Evolutionary conservation across 2,888 invertebrate genomes (phyloP).

Genomic region (Drosophila robusta): DNA sequence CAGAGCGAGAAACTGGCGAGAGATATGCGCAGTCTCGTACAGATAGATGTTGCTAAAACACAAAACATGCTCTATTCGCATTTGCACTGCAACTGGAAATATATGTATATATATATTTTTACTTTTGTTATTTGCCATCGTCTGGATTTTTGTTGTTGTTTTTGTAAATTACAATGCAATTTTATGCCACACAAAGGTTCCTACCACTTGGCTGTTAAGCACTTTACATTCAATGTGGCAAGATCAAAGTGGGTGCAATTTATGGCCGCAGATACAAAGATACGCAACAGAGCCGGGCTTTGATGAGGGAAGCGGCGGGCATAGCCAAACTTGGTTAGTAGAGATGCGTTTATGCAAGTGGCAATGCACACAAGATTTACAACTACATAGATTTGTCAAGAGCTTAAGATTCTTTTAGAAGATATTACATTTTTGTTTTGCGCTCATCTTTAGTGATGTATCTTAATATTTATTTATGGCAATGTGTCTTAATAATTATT

Average conservation of each 20-base stretch:
- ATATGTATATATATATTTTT: constrained; percentile 20
- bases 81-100: constrained; percentile 44
- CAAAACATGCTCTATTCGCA: constrained; percentile 35
- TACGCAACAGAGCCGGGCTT: constrained; percentile 53
- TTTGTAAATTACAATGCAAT: constrained; percentile 80
- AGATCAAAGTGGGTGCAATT: constrained; percentile 78
- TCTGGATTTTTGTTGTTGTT: constrained; percentile 30
- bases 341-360: constrained; percentile 22
- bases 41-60: constrained; percentile 40
- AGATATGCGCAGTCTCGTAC: constrained; percentile 21
- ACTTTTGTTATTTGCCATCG: constrained; percentile 15
- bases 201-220: constrained; percentile 71
- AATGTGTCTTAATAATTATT: too few species aligned
- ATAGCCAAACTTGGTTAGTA: constrained; percentile 10
- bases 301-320: constrained; percentile 11
- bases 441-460: too few species aligned
- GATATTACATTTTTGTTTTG: too few species aligned
- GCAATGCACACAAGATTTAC: constrained; percentile 6
- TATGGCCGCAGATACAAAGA: constrained; percentile 76
- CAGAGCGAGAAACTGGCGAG: constrained; percentile 23
- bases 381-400: too few species aligned
- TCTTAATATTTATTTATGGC: too few species aligned
- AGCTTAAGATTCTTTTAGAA: too few species aligned
- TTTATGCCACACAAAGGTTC: constrained; percentile 75
- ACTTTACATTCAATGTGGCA: constrained; percentile 79